A percentile compares a stretch with the other conserved stretches of the same genome.
Evolutionary conservation across 2,888 invertebrate genomes (phyloP).

Genomic region (Drosophila merina): DNA sequence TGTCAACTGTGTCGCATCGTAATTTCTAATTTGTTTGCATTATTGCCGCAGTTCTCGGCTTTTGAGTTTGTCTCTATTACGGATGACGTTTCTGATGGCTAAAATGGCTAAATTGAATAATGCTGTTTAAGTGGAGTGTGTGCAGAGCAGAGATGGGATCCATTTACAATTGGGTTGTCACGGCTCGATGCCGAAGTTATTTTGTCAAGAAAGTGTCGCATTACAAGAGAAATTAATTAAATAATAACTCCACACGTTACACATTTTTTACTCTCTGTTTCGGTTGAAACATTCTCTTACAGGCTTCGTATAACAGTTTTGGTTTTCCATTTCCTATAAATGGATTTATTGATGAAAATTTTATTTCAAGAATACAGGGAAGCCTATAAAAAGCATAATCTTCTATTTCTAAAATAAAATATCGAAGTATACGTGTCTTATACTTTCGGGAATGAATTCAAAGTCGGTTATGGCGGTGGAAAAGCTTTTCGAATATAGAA

Average conservation of each 20-base stretch:
- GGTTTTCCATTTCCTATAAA: background rate
- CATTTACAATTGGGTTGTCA: slow-evolving; percentile 21
- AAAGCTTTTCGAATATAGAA: background rate
- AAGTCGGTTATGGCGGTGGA: background rate
- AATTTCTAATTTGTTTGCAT: slow-evolving; percentile 60
- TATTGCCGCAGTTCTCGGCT: slow-evolving; percentile 43
- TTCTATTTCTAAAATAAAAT: background rate
- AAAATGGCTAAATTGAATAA: slow-evolving; percentile 39
- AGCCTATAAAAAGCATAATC: background rate
- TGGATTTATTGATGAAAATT: background rate
- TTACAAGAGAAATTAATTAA: slow-evolving; percentile 10
- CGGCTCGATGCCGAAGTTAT: background rate
- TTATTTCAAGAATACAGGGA: background rate
- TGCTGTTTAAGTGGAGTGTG: slow-evolving; percentile 29
- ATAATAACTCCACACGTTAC: background rate
- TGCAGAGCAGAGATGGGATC: slow-evolving; percentile 7
- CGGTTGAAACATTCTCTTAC: background rate
- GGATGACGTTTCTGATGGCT: slow-evolving; percentile 33
- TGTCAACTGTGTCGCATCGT: slow-evolving; percentile 35
- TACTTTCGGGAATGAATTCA: background rate
- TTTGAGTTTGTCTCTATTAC: slow-evolving; percentile 37
- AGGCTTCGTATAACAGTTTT: slow-evolving; percentile 41
- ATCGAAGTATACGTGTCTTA: background rate
- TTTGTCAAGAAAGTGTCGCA: background rate
- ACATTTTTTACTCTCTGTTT: background rate